These are phyloP conservation scores for Erethizon dorsatum DNA, from an alignment of 2,797 vertebrate species.

Conservation along the genomic window DNA sequence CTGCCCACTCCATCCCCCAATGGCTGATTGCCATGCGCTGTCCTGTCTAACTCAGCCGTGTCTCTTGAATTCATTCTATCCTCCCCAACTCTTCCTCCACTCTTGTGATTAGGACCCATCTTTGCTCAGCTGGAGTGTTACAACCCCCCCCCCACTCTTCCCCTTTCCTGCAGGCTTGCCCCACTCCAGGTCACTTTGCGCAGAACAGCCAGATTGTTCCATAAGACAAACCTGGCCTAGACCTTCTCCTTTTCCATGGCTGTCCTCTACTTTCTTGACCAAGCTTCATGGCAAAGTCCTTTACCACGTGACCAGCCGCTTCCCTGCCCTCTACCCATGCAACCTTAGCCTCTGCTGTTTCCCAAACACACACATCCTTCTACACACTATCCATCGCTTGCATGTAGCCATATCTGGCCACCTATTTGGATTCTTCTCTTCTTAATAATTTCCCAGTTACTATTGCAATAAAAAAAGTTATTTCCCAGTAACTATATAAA, in stretches of 20 bases:
- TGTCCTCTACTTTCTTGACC: background rate
- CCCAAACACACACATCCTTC: background rate
- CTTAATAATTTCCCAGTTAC: slow-evolving; percentile 24
- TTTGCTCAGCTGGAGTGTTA: background rate
- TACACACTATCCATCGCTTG: background rate
- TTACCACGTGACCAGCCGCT: background rate
- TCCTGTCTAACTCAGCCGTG: background rate
- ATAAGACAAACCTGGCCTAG: background rate
- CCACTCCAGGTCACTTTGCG: background rate
- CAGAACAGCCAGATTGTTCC: background rate
- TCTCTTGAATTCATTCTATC: background rate
- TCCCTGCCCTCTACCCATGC: background rate
- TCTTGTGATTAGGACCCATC: background rate
- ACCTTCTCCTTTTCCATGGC: background rate
- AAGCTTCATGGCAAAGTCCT: background rate
- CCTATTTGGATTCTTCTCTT: slow-evolving; percentile 13
- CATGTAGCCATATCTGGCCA: background rate
- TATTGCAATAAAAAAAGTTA: background rate
- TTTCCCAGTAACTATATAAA: background rate
- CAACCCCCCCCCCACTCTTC: background rate
- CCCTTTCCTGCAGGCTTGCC: background rate
- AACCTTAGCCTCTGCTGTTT: background rate
- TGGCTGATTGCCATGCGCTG: background rate
- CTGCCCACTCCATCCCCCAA: background rate
- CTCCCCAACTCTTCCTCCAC: background rate